Conservation (phyloP, 2,113 vertebrate species). For the Brienomyrus brachyistius region DNA sequence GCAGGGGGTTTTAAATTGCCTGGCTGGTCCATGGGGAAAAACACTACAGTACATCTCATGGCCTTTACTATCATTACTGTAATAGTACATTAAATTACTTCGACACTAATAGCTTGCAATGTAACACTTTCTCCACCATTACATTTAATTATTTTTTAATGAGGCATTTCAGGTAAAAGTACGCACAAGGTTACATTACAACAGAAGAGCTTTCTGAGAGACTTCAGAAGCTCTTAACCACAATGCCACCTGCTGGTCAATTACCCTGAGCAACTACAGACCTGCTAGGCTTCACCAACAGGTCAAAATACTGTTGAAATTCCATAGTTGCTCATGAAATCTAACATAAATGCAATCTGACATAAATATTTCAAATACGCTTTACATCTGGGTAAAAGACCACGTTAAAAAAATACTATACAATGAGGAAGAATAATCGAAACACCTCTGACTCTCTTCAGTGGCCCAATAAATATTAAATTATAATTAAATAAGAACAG, state of each 20-base stretch:
- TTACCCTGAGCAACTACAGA: background rate
- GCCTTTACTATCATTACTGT: background rate
- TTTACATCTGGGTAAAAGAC: background rate
- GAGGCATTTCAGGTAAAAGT: background rate
- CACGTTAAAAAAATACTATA: background rate
- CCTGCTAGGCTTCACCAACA: background rate
- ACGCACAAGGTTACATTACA: background rate
- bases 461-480: slow-evolving; percentile 6
- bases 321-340: background rate
- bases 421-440: background rate
- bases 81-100: slow-evolving; percentile 20
- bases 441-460: background rate
- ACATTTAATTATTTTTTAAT: slow-evolving; percentile 8
- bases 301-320: background rate
- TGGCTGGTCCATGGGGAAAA: slow-evolving; percentile 1
- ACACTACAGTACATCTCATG: background rate
- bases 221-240: background rate
- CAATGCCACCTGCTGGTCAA: background rate
- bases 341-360: background rate
- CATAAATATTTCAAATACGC: background rate
- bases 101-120: background rate
- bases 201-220: background rate
- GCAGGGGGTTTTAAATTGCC: background rate
- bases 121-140: background rate
- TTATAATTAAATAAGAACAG: slow-evolving; percentile 26